A percentile compares a stretch with the other conserved stretches of the same genome.
Evolutionary conservation across 2,797 vertebrate species (phyloP).

Genomic region (Notolabrus celidotus): DNA sequence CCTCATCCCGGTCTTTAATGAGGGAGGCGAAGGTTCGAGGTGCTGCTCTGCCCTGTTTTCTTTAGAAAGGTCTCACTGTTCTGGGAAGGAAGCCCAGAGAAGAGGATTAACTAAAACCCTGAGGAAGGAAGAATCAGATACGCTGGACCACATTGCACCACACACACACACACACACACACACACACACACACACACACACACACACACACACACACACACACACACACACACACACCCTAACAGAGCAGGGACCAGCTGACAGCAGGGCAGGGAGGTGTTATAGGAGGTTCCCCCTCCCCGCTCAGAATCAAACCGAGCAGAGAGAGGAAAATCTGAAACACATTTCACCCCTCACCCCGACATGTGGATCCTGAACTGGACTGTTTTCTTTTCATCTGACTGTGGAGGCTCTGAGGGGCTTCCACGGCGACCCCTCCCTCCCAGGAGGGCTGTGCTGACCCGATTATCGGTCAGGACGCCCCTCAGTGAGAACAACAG

Average conservation of each 20-base stretch:
- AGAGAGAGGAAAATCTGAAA: slow-evolving; percentile 72
- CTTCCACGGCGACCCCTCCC: slow-evolving; percentile 69
- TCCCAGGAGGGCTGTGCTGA: slow-evolving; percentile 66
- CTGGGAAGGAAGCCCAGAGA: slow-evolving; percentile 81
- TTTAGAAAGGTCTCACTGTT: slow-evolving; percentile 82
- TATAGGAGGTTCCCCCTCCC: slow-evolving; percentile 72
- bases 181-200: slow-evolving; percentile 28
- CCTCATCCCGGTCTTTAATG: slow-evolving; percentile 77
- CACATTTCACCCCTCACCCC: slow-evolving; percentile 77
- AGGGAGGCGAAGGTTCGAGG: slow-evolving; percentile 77
- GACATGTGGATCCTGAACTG: slow-evolving; percentile 79
- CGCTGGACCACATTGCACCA: slow-evolving; percentile 51
- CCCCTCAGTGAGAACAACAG: slow-evolving; percentile 49
- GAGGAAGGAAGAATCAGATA: slow-evolving; percentile 84
- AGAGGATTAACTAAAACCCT: slow-evolving; percentile 81
- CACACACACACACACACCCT: slow-evolving; percentile 13
- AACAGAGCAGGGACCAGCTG: slow-evolving; percentile 24
- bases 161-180: slow-evolving; percentile 40
- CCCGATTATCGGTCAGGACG: slow-evolving; percentile 70
- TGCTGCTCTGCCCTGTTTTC: slow-evolving; percentile 81
- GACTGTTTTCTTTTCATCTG: slow-evolving; percentile 84
- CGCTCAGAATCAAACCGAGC: slow-evolving; percentile 71
- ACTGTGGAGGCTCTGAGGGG: slow-evolving; percentile 65
- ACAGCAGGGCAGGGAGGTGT: slow-evolving; percentile 64
- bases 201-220: slow-evolving; percentile 40